Percentiles rank a stretch among this genome's conserved stretches.
Evolutionary conservation across 53 echinoderm and acorn worm genomes (phyloP).

Genomic region (Patiria pectinifera): DNA sequence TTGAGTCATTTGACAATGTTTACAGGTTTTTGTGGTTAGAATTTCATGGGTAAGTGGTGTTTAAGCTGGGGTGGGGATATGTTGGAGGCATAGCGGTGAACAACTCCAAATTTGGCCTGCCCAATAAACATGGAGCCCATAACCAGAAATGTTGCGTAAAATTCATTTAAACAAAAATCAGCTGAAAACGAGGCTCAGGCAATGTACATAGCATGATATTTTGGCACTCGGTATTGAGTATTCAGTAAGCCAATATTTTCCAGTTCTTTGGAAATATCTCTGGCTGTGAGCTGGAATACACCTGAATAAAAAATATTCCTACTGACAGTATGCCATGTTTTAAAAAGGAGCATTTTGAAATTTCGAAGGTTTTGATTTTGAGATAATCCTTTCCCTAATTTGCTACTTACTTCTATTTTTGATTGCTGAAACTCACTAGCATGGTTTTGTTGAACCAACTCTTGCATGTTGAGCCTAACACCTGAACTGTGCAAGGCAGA

Average conservation of each 20-base stretch:
- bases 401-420: neutral
- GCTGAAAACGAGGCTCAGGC: no score
- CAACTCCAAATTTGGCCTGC: neutral
- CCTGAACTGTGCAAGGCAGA: neutral
- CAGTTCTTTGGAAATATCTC: no score
- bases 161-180: no score
- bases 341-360: no score
- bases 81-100: neutral
- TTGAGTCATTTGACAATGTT: neutral
- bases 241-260: no score
- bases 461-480: neutral
- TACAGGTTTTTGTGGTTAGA: neutral
- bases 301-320: no score
- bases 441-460: neutral
- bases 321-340: no score
- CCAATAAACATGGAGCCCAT: neutral
- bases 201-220: no score
- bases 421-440: neutral
- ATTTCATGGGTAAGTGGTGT: neutral
- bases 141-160: no score
- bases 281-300: no score
- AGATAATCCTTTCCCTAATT: neutral
- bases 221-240: no score
- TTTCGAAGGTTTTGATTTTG: no score
- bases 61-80: neutral